phyloP scores from a whole-genome alignment of 2,113 vertebrate genomes.

The Thalassoma bifasciatum region DNA sequence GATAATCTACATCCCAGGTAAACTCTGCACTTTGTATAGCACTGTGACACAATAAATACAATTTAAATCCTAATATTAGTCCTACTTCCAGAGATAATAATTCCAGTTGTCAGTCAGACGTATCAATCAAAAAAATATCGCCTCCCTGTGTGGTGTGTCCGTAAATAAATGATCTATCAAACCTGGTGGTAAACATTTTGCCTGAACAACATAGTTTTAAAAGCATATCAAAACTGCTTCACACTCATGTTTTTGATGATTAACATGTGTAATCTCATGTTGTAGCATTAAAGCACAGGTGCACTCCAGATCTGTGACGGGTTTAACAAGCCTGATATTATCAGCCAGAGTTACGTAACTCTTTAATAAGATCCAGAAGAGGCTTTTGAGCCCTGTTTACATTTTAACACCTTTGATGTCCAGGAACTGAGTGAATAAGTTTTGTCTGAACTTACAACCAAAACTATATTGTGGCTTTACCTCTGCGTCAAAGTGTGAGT shows the following conservation, averaged over 20 bases:
- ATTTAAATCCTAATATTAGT: too few species aligned
- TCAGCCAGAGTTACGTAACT: background rate
- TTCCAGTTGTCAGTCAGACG: too few species aligned
- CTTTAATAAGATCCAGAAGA: background rate
- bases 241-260: background rate
- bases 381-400: background rate
- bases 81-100: too few species aligned
- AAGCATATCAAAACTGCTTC: too few species aligned
- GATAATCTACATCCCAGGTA: too few species aligned
- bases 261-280: background rate
- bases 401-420: slow-evolving; percentile 5
- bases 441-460: background rate
- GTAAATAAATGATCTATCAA: too few species aligned
- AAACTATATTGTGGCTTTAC: slow-evolving; percentile 28
- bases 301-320: background rate
- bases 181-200: too few species aligned
- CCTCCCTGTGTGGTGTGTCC: too few species aligned
- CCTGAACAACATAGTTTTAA: background rate
- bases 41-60: too few species aligned
- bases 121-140: too few species aligned
- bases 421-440: background rate
- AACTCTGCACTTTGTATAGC: too few species aligned
- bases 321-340: background rate
- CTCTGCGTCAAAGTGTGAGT: slow-evolving; percentile 51
- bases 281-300: background rate